These are phyloP conservation scores for Chrysocyon brachyurus DNA, from an alignment of 2,797 vertebrate species.

Conservation along the genomic window DNA sequence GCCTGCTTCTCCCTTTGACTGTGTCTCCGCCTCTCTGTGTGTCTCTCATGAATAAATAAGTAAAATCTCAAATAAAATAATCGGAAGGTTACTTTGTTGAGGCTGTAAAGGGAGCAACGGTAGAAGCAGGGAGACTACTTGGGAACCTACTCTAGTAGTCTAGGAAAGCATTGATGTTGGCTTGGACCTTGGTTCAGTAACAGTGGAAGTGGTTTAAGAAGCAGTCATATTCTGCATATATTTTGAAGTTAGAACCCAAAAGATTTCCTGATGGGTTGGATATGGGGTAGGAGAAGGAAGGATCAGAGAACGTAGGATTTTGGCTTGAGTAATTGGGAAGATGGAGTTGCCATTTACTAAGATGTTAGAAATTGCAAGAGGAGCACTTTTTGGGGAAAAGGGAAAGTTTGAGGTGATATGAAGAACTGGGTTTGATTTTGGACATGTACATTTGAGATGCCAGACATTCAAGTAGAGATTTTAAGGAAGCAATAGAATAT, in stretches of 20 bases:
- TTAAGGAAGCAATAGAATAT: background rate
- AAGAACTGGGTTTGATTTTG: slow-evolving; percentile 50
- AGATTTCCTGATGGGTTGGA: slow-evolving; percentile 7
- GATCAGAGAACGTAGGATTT: background rate
- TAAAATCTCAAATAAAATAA: no score
- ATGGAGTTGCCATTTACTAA: slow-evolving; percentile 17
- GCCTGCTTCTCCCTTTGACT: no score
- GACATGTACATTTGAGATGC: background rate
- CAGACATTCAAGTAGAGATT: background rate
- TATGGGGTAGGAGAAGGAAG: background rate
- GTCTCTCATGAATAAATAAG: no score
- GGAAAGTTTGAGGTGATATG: background rate
- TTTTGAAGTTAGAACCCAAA: slow-evolving; percentile 15
- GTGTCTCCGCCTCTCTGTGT: no score
- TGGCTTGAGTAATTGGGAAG: background rate
- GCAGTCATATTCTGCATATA: background rate
- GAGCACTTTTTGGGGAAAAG: background rate
- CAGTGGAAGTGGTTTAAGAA: background rate
- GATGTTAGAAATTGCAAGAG: background rate
- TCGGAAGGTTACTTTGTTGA: background rate
- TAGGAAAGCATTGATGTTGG: background rate
- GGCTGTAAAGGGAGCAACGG: background rate
- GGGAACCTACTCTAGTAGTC: background rate
- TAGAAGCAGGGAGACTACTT: background rate
- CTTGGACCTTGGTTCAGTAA: background rate